Evolutionary conservation across 1,140 invertebrate genomes (phyloP).

Genomic region (Polypedilum pembai): DNA sequence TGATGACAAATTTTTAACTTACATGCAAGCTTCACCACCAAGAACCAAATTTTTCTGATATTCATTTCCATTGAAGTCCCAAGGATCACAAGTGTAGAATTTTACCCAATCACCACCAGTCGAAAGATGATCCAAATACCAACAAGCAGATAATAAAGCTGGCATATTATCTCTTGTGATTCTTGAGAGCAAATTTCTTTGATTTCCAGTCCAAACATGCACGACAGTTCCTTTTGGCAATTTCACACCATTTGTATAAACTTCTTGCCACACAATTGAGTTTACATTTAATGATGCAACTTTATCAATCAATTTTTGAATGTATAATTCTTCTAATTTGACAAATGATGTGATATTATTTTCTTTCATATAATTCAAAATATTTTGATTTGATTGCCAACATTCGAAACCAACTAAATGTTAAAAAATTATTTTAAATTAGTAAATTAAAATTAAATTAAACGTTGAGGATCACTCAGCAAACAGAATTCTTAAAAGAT

Average conservation of each 20-base stretch:
- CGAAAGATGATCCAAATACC: conserved; percentile 74
- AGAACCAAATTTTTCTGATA: conserved; percentile 51
- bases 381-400: conserved; percentile 74
- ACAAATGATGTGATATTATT: conserved; percentile 51
- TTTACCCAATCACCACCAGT: conserved; percentile 67
- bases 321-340: conserved; percentile 60
- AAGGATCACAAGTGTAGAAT: conserved; percentile 71
- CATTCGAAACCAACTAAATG: conserved; percentile 76
- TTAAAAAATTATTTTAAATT: no score
- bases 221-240: conserved; percentile 58
- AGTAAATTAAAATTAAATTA: no score
- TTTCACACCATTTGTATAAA: conserved; percentile 69
- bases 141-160: conserved; percentile 66
- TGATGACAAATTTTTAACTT: no score
- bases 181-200: conserved; percentile 41
- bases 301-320: conserved; percentile 55
- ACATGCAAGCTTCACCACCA: conserved; percentile 90
- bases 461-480: no score
- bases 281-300: conserved; percentile 44
- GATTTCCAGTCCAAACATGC: conserved; percentile 60
- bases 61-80: conserved; percentile 47
- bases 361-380: conserved; percentile 62
- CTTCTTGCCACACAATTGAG: conserved; percentile 87
- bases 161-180: conserved; percentile 52
- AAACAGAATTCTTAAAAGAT: no score